Conservation (phyloP, 2,888 invertebrate species). For the Eupithecia exiguata region DNA sequence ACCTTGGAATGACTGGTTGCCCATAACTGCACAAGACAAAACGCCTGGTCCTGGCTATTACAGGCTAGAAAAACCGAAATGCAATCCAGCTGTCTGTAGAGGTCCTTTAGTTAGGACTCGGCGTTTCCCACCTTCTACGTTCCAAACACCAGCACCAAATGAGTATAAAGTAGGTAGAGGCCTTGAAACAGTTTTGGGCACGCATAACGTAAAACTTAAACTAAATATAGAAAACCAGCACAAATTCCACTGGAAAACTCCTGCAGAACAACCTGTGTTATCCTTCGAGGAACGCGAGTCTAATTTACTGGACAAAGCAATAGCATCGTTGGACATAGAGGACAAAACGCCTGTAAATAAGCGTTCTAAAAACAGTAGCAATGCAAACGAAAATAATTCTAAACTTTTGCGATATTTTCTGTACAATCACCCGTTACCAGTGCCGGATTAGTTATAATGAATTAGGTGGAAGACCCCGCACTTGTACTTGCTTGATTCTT, state of each 20-base stretch:
- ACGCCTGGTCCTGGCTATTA: constrained; percentile 71
- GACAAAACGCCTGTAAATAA: background rate
- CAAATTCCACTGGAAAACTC: constrained; percentile 57
- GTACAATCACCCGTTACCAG: constrained; percentile 23
- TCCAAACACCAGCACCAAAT: constrained; percentile 64
- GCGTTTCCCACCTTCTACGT: constrained; percentile 53
- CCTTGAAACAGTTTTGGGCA: constrained; percentile 64
- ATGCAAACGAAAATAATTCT: constrained; percentile 8
- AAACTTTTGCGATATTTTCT: constrained; percentile 38
- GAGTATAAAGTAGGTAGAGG: constrained; percentile 60
- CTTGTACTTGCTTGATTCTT: background rate
- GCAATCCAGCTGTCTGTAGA: constrained; percentile 58
- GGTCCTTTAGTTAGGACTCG: constrained; percentile 62
- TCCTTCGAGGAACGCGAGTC: constrained; percentile 56
- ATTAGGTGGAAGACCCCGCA: background rate
- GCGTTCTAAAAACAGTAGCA: background rate
- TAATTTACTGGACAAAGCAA: constrained; percentile 56
- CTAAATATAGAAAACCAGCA: constrained; percentile 58
- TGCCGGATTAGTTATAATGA: background rate
- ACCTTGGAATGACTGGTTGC: constrained; percentile 69
- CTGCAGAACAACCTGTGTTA: constrained; percentile 43
- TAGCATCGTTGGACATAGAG: constrained; percentile 55
- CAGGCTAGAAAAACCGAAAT: constrained; percentile 55
- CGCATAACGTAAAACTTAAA: constrained; percentile 65
- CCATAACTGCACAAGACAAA: constrained; percentile 53